Evolutionary conservation across 2,888 invertebrate genomes (phyloP).

Genomic region (Eutolmus rufibarbis): DNA sequence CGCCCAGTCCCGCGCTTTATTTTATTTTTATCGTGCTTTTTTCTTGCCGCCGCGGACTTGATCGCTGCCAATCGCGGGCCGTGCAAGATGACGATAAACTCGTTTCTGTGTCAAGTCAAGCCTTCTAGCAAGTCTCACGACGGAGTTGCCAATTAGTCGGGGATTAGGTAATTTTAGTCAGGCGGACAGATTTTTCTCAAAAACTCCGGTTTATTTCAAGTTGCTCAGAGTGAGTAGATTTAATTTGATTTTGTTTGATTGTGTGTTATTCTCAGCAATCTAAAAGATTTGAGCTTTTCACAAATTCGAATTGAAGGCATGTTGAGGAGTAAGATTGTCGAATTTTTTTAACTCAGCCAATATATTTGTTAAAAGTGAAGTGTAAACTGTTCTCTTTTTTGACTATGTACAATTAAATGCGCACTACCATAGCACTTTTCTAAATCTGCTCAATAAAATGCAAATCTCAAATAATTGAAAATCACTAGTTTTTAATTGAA

Average conservation of each 20-base stretch:
- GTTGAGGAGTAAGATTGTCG: no score
- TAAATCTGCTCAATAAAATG: no score
- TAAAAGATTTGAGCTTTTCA: background rate
- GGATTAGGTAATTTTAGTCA: background rate
- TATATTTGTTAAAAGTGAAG: no score
- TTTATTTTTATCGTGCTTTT: background rate
- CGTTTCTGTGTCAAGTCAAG: background rate
- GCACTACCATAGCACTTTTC: no score
- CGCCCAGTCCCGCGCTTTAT: background rate
- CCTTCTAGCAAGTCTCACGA: background rate
- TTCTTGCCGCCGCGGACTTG: background rate
- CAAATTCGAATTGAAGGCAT: background rate
- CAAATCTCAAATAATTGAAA: no score
- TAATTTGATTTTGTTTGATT: background rate
- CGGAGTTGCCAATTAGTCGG: background rate
- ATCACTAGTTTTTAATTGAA: no score
- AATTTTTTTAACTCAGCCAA: no score
- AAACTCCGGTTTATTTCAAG: background rate
- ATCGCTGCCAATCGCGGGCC: background rate
- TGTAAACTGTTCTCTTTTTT: no score
- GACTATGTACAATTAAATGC: no score
- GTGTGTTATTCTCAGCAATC: background rate
- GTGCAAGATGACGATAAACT: background rate
- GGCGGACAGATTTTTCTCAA: background rate
- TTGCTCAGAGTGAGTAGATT: background rate